Percentiles rank a stretch among this genome's conserved stretches.
Evolutionary conservation across 2,113 vertebrate genomes (phyloP).

Genomic region (Reinhardtius hippoglossoides): DNA sequence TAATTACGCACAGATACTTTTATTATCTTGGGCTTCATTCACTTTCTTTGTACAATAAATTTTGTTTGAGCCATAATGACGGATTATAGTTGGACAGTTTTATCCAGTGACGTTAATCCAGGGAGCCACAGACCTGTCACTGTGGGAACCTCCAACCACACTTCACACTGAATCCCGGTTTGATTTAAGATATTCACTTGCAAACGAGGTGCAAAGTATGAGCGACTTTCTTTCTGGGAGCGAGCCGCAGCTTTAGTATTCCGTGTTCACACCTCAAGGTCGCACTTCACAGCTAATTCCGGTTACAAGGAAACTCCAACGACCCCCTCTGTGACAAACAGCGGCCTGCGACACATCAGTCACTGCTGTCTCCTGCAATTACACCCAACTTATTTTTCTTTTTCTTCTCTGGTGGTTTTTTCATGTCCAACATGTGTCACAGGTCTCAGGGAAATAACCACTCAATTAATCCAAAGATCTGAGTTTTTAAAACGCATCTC

Average conservation of each 20-base stretch:
- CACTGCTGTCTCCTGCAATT: conserved; percentile 20
- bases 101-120: not conserved
- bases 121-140: conserved; percentile 27
- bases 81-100: not conserved
- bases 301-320: conserved; percentile 78
- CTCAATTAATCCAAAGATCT: not conserved
- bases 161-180: conserved; percentile 57
- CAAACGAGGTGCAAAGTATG: conserved; percentile 88
- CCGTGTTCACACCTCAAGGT: conserved; percentile 82
- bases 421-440: not conserved
- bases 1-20: conserved; percentile 37
- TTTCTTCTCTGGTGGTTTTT: not conserved
- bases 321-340: conserved; percentile 72
- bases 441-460: not conserved
- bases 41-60: not conserved
- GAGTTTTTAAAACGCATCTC: not conserved
- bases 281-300: conserved; percentile 87
- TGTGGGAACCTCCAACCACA: conserved; percentile 64
- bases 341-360: conserved; percentile 51
- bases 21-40: not conserved
- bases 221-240: conserved; percentile 73
- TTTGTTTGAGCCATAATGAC: not conserved
- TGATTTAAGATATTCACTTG: conserved; percentile 79
- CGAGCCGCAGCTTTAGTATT: conserved; percentile 77
- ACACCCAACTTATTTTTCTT: not conserved